Conservation (phyloP, 2,797 vertebrate genomes). For the Buphagus erythrorhynchus region DNA sequence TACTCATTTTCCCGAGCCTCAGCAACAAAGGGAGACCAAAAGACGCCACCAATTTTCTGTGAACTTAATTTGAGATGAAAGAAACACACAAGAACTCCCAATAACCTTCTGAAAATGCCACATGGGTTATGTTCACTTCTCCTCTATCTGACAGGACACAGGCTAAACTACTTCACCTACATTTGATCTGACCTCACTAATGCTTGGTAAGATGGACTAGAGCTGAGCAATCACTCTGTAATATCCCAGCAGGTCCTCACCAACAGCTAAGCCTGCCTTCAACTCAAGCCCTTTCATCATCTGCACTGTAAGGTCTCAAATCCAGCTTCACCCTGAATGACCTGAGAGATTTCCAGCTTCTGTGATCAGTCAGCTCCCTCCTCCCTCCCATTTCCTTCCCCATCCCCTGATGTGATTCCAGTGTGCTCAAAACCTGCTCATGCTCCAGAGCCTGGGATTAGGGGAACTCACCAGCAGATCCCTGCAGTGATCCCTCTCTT, state of each 20-base stretch:
- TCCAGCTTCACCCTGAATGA: background rate
- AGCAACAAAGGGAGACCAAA: background rate
- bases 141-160: background rate
- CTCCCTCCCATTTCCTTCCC: background rate
- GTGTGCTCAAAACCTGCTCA: background rate
- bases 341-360: background rate
- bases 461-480: rapidly evolving
- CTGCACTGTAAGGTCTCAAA: background rate
- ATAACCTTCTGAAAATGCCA: background rate
- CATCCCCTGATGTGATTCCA: rapidly evolving
- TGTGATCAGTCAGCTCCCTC: background rate
- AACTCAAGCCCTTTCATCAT: background rate
- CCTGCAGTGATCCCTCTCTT: background rate
- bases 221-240: background rate
- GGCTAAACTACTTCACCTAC: background rate
- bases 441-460: background rate
- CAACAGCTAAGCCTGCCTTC: background rate
- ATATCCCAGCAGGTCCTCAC: background rate
- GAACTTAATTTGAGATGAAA: background rate
- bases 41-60: background rate
- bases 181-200: background rate
- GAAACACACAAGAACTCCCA: background rate
- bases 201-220: background rate
- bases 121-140: background rate
- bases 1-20: background rate